These are phyloP conservation scores for Petaurus breviceps DNA, from an alignment of 2,113 vertebrate genomes.

Conservation along the genomic window DNA sequence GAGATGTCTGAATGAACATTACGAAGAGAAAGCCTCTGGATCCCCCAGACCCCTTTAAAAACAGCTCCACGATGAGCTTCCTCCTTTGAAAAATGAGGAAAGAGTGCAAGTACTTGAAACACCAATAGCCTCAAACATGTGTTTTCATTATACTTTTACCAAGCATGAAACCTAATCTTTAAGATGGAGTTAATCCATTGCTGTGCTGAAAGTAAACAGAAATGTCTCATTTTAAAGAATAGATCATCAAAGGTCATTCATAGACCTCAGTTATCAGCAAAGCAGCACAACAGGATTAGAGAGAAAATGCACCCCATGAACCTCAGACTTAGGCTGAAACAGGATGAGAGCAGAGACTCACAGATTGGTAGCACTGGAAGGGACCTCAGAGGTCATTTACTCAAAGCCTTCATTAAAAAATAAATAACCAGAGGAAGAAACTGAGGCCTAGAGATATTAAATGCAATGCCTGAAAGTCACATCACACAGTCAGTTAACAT, in stretches of 20 bases:
- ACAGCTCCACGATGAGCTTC: background rate
- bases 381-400: background rate
- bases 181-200: background rate
- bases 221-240: slow-evolving; percentile 44
- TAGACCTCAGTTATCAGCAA: slow-evolving; percentile 11
- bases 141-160: slow-evolving; percentile 49
- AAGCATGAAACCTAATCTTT: slow-evolving; percentile 33
- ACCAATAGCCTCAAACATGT: slow-evolving; percentile 36
- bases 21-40: slow-evolving; percentile 38
- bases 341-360: background rate
- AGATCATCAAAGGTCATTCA: slow-evolving; percentile 30
- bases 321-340: background rate
- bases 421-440: background rate
- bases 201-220: slow-evolving; percentile 34
- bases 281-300: background rate
- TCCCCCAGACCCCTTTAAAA: slow-evolving; percentile 1
- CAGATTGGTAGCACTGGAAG: background rate
- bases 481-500: background rate
- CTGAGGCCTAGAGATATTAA: slow-evolving; percentile 29
- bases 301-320: background rate
- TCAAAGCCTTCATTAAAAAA: background rate
- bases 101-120: slow-evolving; percentile 39
- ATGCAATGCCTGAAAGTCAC: slow-evolving; percentile 31
- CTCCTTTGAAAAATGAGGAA: slow-evolving; percentile 54
- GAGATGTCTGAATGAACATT: background rate